A percentile compares a stretch with the other conserved stretches of the same genome.
Conservation (phyloP, 2,797 vertebrate species). For the Hemibagrus guttatus region DNA sequence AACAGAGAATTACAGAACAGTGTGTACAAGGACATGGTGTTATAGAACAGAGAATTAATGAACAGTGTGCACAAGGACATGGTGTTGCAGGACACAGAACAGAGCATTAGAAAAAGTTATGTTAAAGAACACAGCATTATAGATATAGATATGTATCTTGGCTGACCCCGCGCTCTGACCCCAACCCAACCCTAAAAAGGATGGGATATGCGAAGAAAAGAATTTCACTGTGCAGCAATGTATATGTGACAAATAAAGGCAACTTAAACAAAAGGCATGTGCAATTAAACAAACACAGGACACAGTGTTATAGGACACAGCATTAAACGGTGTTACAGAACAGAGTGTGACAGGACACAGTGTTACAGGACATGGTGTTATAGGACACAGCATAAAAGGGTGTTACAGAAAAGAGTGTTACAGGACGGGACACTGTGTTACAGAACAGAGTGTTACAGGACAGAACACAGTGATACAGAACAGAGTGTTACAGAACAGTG, state of each 20-base stretch:
- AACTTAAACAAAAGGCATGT: no score
- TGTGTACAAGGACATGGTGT: no score
- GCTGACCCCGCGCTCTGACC: no score
- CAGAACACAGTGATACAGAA: no score
- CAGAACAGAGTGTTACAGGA: background rate
- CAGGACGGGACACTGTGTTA: background rate
- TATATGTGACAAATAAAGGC: no score
- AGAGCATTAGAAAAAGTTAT: background rate
- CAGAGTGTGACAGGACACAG: background rate
- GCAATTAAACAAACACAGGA: no score
- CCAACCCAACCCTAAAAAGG: no score
- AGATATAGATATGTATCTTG: no score
- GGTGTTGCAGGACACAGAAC: background rate
- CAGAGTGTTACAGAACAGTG: background rate
- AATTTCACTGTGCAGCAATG: no score
- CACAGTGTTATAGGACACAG: background rate
- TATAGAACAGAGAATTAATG: background rate
- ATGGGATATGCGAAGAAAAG: no score
- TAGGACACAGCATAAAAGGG: background rate
- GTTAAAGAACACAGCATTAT: background rate
- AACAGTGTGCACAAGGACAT: background rate
- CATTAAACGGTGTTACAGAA: no score
- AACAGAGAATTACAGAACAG: background rate
- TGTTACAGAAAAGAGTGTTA: background rate
- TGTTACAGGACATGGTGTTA: background rate